Conservation (phyloP, 2,113 vertebrate genomes). For the Morphnarchus princeps region DNA sequence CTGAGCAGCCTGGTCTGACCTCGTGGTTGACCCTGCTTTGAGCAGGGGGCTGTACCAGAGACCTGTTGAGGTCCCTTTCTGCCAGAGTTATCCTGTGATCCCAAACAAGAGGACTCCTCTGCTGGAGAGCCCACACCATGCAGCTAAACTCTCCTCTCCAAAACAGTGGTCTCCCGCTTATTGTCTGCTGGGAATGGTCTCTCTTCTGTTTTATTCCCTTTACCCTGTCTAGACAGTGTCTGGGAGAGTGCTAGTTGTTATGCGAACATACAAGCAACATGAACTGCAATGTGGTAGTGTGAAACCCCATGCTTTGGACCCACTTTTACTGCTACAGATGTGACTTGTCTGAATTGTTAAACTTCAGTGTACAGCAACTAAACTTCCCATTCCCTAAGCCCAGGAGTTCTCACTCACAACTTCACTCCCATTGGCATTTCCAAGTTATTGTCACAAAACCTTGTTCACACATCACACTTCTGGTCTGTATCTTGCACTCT, state of each 20-base stretch:
- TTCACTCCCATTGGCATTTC: background rate
- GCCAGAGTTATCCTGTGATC: background rate
- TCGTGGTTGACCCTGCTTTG: background rate
- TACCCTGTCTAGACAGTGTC: background rate
- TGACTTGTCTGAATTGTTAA: background rate
- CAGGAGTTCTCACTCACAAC: background rate
- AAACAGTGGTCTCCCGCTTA: background rate
- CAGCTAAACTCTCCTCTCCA: background rate
- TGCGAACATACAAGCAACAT: background rate
- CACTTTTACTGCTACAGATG: background rate
- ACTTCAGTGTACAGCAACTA: background rate
- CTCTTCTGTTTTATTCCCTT: background rate
- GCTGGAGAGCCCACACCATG: background rate
- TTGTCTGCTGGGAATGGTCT: background rate
- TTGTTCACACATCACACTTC: background rate
- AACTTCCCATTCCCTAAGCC: background rate
- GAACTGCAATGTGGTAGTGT: background rate
- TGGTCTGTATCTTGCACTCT: background rate
- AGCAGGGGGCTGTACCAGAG: background rate
- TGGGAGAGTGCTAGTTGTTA: background rate
- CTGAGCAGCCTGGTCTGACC: background rate
- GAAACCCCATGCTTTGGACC: background rate
- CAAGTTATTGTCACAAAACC: background rate
- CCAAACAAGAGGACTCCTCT: background rate
- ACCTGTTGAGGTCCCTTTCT: background rate